Evolutionary conservation across 1,140 invertebrate genomes (phyloP).

Genomic region (Pachypsylla venusta): DNA sequence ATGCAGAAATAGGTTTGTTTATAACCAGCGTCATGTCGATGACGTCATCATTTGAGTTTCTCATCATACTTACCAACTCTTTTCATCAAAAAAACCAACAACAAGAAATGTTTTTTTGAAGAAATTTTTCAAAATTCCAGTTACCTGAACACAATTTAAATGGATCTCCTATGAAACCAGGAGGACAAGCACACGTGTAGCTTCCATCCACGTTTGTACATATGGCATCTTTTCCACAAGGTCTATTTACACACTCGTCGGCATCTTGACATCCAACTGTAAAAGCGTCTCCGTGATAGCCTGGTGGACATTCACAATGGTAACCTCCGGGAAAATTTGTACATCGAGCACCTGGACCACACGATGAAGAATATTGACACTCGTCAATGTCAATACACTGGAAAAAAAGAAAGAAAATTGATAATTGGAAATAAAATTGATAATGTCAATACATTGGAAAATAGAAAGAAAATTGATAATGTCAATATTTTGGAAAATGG

Average conservation of each 20-base stretch:
- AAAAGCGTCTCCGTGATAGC: conserved; percentile 53
- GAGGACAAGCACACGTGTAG: conserved; percentile 57
- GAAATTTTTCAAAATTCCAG: too few relatives aligned
- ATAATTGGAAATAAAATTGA: too few relatives aligned
- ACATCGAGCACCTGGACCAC: conserved; percentile 62
- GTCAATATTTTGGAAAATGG: too few relatives aligned
- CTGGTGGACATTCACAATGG: conserved; percentile 66
- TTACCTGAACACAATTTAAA: conserved; percentile 50
- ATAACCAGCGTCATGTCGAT: too few relatives aligned
- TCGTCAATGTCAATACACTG: conserved; percentile 74
- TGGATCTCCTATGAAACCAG: conserved; percentile 60
- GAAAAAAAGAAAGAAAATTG: background rate
- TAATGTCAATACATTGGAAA: too few relatives aligned
- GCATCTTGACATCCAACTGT: conserved; percentile 46
- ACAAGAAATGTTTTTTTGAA: conserved; percentile 9
- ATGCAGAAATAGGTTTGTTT: too few relatives aligned
- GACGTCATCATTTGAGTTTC: too few relatives aligned
- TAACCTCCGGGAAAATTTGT: conserved; percentile 60
- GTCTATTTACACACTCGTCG: conserved; percentile 47
- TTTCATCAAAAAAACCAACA: too few relatives aligned
- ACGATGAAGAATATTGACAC: conserved; percentile 52
- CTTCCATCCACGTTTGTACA: conserved; percentile 57
- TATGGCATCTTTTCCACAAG: conserved; percentile 54
- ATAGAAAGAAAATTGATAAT: too few relatives aligned
- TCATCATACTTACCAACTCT: too few relatives aligned